phyloP scores from a whole-genome alignment of 2,797 vertebrate species.

The Columba guinea region DNA sequence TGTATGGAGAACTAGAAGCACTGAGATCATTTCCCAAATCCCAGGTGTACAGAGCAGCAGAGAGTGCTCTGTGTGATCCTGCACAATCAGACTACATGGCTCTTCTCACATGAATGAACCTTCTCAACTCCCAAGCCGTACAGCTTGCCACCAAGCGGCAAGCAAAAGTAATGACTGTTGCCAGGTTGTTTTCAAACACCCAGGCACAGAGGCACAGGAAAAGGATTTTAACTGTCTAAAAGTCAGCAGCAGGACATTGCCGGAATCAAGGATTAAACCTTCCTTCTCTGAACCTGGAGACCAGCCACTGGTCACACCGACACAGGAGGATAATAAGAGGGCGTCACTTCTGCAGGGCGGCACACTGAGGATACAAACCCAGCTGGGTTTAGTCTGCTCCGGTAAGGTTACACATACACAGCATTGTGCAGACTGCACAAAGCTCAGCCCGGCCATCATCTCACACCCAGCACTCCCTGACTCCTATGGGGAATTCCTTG shows the following conservation, averaged over 20 bases:
- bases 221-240: not conserved
- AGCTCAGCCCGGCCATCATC: not conserved
- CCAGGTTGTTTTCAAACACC: not conserved
- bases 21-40: not conserved
- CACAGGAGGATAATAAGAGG: not conserved
- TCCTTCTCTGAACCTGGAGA: not conserved
- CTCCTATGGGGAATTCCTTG: not conserved
- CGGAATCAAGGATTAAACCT: not conserved
- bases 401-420: too few species aligned
- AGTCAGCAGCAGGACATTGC: not conserved
- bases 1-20: not conserved
- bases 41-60: not conserved
- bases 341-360: not conserved
- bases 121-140: not conserved
- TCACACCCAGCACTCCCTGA: not conserved
- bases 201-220: not conserved
- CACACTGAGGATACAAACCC: not conserved
- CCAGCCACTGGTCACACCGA: not conserved
- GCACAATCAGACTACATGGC: accelerated
- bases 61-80: not conserved
- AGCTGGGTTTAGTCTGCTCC: not conserved
- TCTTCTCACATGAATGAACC: not conserved
- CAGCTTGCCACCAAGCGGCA: not conserved
- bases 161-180: not conserved
- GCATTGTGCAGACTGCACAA: not conserved